phyloP scores from a whole-genome alignment of 2,797 vertebrate genomes.

The Ibycter americanus region DNA sequence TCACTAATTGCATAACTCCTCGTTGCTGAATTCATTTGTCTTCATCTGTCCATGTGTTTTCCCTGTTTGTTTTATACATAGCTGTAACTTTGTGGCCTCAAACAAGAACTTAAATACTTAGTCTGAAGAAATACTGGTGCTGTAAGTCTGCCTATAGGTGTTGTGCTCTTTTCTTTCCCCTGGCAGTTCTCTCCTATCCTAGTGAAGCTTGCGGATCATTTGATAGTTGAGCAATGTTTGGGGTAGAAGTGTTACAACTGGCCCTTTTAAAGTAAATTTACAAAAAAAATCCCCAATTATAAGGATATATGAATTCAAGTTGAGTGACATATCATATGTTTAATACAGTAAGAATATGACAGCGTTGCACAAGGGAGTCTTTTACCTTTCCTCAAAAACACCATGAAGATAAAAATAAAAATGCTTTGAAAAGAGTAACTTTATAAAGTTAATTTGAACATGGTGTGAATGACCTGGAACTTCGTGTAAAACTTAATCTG shows the following conservation, averaged over 20 bases:
- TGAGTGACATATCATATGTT: background rate
- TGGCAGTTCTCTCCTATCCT: background rate
- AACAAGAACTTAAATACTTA: background rate
- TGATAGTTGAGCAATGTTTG: background rate
- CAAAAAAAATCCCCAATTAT: accelerated
- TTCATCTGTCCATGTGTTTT: background rate
- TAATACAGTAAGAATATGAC: background rate
- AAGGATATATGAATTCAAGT: background rate
- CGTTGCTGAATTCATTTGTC: background rate
- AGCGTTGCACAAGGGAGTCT: background rate
- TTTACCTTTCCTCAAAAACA: background rate
- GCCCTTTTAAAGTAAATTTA: background rate
- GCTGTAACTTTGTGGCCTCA: background rate
- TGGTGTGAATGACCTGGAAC: background rate
- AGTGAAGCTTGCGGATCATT: background rate
- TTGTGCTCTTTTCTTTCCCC: background rate
- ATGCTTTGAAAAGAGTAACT: background rate
- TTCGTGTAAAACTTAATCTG: background rate
- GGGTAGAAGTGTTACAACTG: background rate
- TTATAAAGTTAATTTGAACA: background rate
- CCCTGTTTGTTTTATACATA: background rate
- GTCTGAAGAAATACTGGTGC: background rate
- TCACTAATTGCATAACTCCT: background rate
- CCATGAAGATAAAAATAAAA: background rate
- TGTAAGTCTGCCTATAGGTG: background rate